Conservation (phyloP, 2,113 vertebrate genomes). For the Nematolebias whitei region DNA sequence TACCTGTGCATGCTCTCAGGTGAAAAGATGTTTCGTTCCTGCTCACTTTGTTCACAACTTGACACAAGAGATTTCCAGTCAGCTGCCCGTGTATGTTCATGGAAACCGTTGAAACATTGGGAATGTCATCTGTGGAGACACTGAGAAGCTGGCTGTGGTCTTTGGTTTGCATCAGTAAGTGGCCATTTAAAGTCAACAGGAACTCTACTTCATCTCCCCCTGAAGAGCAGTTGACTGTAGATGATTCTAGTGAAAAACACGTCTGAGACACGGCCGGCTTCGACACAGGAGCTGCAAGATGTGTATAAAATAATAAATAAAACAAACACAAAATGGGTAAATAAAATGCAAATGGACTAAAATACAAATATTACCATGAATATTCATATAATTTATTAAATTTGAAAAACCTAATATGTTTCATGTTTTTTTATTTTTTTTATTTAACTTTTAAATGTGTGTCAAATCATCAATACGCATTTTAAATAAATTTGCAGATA, state of each 20-base stretch:
- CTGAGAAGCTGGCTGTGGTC: not conserved
- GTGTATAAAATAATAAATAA: not conserved
- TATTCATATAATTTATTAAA: too few species aligned
- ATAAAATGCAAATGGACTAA: too few species aligned
- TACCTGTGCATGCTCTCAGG: slow-evolving; percentile 28
- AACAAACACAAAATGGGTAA: too few species aligned
- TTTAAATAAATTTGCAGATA: too few species aligned
- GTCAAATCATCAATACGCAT: too few species aligned
- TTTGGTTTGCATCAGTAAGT: not conserved
- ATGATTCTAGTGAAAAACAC: slow-evolving; percentile 38
- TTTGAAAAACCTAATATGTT: too few species aligned
- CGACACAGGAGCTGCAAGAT: slow-evolving; percentile 29
- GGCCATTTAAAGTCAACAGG: slow-evolving; percentile 8
- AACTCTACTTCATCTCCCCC: slow-evolving; percentile 30
- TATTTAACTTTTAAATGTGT: too few species aligned
- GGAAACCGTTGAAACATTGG: not conserved
- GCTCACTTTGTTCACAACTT: slow-evolving; percentile 37
- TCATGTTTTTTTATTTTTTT: too few species aligned
- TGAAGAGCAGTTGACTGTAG: slow-evolving; percentile 40
- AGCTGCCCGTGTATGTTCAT: slow-evolving; percentile 20
- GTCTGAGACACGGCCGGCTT: slow-evolving; percentile 26
- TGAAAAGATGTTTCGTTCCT: not conserved
- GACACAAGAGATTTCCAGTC: slow-evolving; percentile 33
- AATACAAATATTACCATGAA: too few species aligned
- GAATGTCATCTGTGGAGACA: not conserved